These are phyloP conservation scores for Physocephala rufipes DNA, from an alignment of 2,888 invertebrate species.

Conservation along the genomic window DNA sequence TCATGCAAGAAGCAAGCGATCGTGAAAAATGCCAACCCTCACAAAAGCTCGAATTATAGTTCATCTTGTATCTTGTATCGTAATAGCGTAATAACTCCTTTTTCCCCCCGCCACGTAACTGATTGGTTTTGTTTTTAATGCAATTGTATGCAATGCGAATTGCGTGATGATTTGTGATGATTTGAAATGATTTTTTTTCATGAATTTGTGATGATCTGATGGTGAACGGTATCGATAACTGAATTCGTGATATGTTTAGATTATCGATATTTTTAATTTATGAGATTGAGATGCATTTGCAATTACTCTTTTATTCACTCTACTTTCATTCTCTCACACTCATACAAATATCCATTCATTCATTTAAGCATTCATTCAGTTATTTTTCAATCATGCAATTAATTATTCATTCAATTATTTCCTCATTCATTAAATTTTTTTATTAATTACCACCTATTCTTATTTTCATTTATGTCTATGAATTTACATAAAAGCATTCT, in stretches of 20 bases:
- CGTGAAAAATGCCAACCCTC: neutral
- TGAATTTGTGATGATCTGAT: neutral
- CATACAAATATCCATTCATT: too few species aligned
- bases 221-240: neutral
- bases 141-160: neutral
- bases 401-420: constrained; percentile 2
- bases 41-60: neutral
- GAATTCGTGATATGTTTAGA: constrained; percentile 1
- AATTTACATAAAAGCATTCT: too few species aligned
- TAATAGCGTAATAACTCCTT: neutral
- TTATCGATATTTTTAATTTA: neutral
- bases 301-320: too few species aligned
- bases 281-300: neutral
- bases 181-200: neutral
- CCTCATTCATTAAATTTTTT: too few species aligned
- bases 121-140: neutral
- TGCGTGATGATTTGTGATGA: constrained; percentile 7
- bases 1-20: too few species aligned
- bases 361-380: too few species aligned
- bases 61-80: neutral
- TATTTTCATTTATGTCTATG: too few species aligned
- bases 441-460: too few species aligned
- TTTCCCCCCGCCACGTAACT: neutral
- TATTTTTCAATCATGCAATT: neutral
- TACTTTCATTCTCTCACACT: too few species aligned